Percentiles rank a stretch among this genome's conserved stretches.
These are phyloP conservation scores for Drosophila quadrilineata DNA, from an alignment of 1,140 invertebrate genomes.

Conservation along the genomic window DNA sequence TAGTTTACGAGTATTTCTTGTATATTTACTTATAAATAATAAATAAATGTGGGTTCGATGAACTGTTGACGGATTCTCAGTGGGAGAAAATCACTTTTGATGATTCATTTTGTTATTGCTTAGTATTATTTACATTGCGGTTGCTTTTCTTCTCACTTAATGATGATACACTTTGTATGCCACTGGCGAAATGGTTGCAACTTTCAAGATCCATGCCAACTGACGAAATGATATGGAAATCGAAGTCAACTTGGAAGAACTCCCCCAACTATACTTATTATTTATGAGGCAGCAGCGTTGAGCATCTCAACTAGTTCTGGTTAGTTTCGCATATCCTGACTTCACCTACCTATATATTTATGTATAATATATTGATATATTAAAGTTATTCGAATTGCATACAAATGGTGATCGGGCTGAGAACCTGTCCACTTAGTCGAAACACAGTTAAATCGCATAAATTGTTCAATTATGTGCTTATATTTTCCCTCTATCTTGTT, in stretches of 20 bases:
- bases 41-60: slow-evolving; percentile 57
- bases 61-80: slow-evolving; percentile 64
- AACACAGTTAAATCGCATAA: slow-evolving; percentile 17
- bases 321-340: slow-evolving; percentile 51
- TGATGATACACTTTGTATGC: slow-evolving; percentile 55
- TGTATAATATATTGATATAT: no score
- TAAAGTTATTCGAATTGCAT: slow-evolving; percentile 29
- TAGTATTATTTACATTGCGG: slow-evolving; percentile 58
- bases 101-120: slow-evolving; percentile 55
- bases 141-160: no score
- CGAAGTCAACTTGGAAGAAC: no score
- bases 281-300: slow-evolving; percentile 43
- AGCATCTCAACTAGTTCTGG: slow-evolving; percentile 54
- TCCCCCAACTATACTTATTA: slow-evolving; percentile 40
- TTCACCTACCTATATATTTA: not conserved
- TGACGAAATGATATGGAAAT: slow-evolving; percentile 35
- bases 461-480: slow-evolving; percentile 51
- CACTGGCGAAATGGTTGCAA: slow-evolving; percentile 57
- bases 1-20: slow-evolving; percentile 57
- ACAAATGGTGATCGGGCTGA: slow-evolving; percentile 23
- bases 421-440: slow-evolving; percentile 35
- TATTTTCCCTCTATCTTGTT: slow-evolving; percentile 27
- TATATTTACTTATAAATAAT: slow-evolving; percentile 48
- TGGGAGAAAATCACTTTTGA: slow-evolving; percentile 60
- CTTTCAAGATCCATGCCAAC: no score